Conservation (phyloP, 2,888 invertebrate genomes). For the Plagodis pulveraria region DNA sequence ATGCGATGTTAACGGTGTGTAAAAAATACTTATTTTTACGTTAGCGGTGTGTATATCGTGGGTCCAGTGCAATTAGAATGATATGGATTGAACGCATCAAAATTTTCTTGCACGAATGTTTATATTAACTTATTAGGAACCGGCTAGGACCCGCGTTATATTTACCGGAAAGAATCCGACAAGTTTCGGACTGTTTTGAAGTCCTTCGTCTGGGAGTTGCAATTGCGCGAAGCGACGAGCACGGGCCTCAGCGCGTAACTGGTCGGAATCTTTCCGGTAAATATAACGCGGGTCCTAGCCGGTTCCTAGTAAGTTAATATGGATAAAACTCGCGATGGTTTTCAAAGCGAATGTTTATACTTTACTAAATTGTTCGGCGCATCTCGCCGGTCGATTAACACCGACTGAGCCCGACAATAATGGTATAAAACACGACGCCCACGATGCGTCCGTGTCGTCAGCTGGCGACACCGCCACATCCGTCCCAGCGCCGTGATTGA, state of each 20-base stretch:
- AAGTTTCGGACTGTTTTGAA: too few relatives aligned
- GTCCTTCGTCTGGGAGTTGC: too few relatives aligned
- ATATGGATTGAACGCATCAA: constrained; percentile 1
- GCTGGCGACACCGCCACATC: constrained; percentile 69
- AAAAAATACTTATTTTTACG: constrained; percentile 20
- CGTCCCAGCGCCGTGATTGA: constrained; percentile 75
- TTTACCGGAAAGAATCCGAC: too few relatives aligned
- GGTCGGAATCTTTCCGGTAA: too few relatives aligned
- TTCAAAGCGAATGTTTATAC: constrained; percentile 35
- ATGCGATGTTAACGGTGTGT: constrained; percentile 54
- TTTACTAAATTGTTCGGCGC: constrained; percentile 53
- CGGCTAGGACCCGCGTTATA: too few relatives aligned
- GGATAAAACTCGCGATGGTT: too few relatives aligned
- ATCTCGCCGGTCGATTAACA: constrained; percentile 59
- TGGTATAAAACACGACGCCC: constrained; percentile 64
- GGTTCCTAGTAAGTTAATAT: too few relatives aligned
- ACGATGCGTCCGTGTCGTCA: constrained; percentile 46
- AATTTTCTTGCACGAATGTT: constrained; percentile 25
- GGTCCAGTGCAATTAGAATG: constrained; percentile 3
- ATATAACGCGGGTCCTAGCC: too few relatives aligned
- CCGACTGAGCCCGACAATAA: constrained; percentile 58
- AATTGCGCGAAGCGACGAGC: too few relatives aligned
- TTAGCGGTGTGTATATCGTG: too few relatives aligned
- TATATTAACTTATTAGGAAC: too few relatives aligned
- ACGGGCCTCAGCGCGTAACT: too few relatives aligned